Evolutionary conservation across 2,797 vertebrate species (phyloP), one percentile per base, ranked within the genome.

Genomic region (Tiaroga cobitis): DNA sequence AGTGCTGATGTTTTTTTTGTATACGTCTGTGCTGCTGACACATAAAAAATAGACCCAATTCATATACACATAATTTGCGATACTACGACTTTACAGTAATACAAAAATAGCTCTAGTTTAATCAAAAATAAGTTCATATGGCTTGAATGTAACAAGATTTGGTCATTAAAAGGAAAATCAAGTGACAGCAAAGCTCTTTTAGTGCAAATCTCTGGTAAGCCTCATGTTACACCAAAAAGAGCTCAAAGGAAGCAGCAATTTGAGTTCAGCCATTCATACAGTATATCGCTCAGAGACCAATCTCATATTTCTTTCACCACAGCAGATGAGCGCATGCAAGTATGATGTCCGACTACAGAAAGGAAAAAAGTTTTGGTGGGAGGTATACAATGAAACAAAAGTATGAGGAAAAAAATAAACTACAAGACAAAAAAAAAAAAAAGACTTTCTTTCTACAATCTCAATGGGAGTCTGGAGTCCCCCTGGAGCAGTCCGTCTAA

Each of bases 101-200:
- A 95, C 87, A 95, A 95, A 95, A 95, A 95, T 94, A 95, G 89
- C 87, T 88, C 83, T 91, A 89, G 61, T 81, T 90, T 88, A 84
- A 91, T 93, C 16, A 85, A 93, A 93, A 93, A 93, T 94, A 94
- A 91, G 92, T 93, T 87, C 87, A 87, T 94, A 95, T 95, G 95
- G 94, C 94, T 95, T 95, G 89, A 91, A 93, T 92, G 90, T 85
- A 90, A 90, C 61, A 90, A 86, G 88, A 90, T 95, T 95, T 94
- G 94, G 94, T 94, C 90, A 85, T 92, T 90, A 70, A 76, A 91
- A 81, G 85, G 88, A 80, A 73, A 93, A 91, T 80, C 59, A 81
- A 73, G 41, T 41, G 61, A 86, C 51, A 84, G 67, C 65, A 72
- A 82, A 87, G 86, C 82, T 87, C 54, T 72, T 81, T 87, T 81